These are phyloP conservation scores for Mactromeris polynyma DNA, from an alignment of 2,888 invertebrate species.

Conservation along the genomic window DNA sequence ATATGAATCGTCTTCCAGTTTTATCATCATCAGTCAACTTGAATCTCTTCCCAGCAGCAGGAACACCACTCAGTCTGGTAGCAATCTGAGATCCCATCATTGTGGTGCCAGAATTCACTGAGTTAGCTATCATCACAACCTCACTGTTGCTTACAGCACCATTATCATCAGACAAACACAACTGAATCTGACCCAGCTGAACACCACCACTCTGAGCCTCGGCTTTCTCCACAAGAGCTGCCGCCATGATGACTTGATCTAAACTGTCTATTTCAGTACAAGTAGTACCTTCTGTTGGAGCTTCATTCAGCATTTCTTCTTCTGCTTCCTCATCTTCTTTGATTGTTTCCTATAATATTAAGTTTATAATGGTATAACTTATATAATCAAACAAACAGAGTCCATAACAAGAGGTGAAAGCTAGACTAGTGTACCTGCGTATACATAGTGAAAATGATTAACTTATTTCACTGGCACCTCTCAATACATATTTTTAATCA, in stretches of 20 bases:
- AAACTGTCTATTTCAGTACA: slow-evolving; percentile 45
- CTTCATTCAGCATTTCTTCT: slow-evolving; percentile 44
- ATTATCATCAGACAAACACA: not conserved
- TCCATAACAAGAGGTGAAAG: too few species aligned
- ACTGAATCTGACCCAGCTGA: not conserved
- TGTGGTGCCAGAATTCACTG: not conserved
- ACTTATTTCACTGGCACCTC: too few species aligned
- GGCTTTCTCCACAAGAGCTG: slow-evolving; percentile 54
- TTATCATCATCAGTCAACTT: slow-evolving; percentile 57
- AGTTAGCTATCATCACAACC: not conserved
- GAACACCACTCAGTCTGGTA: not conserved
- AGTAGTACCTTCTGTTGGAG: slow-evolving; percentile 11
- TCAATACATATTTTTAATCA: too few species aligned
- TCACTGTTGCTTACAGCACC: not conserved
- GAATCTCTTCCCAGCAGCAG: not conserved
- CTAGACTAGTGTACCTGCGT: too few species aligned
- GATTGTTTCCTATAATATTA: slow-evolving; percentile 39
- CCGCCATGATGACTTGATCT: slow-evolving; percentile 64
- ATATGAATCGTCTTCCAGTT: slow-evolving; percentile 72
- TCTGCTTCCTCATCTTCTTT: slow-evolving; percentile 51
- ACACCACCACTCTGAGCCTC: slow-evolving; percentile 18
- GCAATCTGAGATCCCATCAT: not conserved
- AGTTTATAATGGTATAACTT: not conserved
- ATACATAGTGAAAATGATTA: too few species aligned
- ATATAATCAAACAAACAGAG: not conserved